Evolutionary conservation across 2,797 vertebrate species (phyloP), one percentile per base, ranked within the genome.

Genomic region (Pipistrellus pipistrellus): DNA sequence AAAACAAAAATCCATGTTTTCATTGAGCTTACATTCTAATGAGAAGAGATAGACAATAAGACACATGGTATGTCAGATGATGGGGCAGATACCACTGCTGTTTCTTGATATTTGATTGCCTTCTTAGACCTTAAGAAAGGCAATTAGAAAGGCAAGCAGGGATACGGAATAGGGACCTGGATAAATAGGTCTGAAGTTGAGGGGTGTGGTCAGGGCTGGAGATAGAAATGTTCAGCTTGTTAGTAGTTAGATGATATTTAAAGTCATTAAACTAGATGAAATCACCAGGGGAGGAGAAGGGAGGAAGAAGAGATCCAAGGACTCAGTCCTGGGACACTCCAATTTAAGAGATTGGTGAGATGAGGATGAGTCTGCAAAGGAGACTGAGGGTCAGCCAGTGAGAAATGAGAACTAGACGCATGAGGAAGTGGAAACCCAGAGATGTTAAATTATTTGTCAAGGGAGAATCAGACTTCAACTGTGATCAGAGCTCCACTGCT

Each of bases 241-340:
- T 88, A 41, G 57, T 92, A 14, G 92, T 95, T 76, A 89, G 68
- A 94, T 83, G 21, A 0, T 68, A 81, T 93, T 93, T 81, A 92
- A 94, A 90, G 82, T 92, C 90, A 93, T 88, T 73, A 92, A 72
- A 95, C 62, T 41, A 71, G 38, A 92, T 95, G 90, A 96, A 69
- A 64, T 95, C 89, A 96, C 38, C 35, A 55, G 83, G 25, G 38
- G 51, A 94, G 9, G 9, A 32, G n/a, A 88, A 20, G 80, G 44
- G 35, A 76, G 20, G 81, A 66, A 89, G 32, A 73, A 90, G 30
- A 88, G 35, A 76, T 78, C 82, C 68, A 81, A 71, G 12, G 38
- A 59, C 64, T 86, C 44, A 68, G n/a, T 48, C 51, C 64, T 53
- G 30, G 73, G 20, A 93, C 30, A 27, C 30, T 81, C 30, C 55